Base-by-base conservation (phyloP, 2,888 invertebrate species). In the Phortica magna region DNA sequence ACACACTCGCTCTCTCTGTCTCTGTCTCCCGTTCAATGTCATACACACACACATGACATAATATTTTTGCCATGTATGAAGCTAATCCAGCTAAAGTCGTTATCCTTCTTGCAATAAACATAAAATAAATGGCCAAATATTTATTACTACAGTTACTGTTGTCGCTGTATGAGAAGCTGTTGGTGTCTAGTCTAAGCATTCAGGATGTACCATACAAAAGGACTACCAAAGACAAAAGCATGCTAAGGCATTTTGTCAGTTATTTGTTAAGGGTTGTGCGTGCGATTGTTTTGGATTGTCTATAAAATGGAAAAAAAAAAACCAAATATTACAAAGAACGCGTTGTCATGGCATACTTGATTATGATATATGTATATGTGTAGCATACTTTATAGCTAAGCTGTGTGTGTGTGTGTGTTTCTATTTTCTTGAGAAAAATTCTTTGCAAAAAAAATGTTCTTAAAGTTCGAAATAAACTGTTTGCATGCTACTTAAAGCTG, bases 81-180 rank as follows among this genome's bases (percentile, higher is more conserved):
- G 71, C 53, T 74, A 74, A 72, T 75, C 77, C 79, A 81, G 82
- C 87, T 81, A 80, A 86, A 86, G 86, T 84, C 86, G 87, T 87
- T 87, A 87, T 87, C 84, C 70, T 7, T 84, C 86, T 87, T 83
- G 86, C 84, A 85, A 87, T 87, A 87, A 87, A 86, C 87, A 87
- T 87, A 87, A 87, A 87, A 87, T 87, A 87, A 87, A 87, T 84
- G 87, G 85, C 87, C 82, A 87, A 87, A 87, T 87, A 87, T 87
- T 87, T 87, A 87, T 87, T 78, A 71, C 70, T 19, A 19, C 43
- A 17, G 17, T 17, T 4, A 19, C 61, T 10, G 61, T 61, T 22
- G 61, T 61, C 10, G 10, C 17, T 61, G 17, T 61, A 9, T 61
- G 17, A 12, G 61, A 17, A 12, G 17, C 19, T 61, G 61, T 22